Percentiles rank a stretch among this genome's conserved stretches.
Evolutionary conservation across 1,140 invertebrate genomes (phyloP).

Genomic region (Drosophila ficusphila): DNA sequence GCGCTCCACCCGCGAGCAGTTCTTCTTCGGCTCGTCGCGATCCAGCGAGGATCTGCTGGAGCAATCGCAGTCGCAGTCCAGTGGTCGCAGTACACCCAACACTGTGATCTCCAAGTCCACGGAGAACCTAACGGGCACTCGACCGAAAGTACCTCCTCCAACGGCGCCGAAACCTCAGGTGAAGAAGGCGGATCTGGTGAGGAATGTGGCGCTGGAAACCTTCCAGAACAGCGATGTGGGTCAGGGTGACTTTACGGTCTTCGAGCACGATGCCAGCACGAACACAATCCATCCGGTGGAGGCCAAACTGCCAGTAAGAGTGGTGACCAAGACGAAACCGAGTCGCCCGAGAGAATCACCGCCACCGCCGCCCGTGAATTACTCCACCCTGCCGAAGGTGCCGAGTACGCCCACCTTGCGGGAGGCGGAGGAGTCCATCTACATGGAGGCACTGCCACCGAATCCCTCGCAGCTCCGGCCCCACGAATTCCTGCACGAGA

Average conservation of each 20-base stretch:
- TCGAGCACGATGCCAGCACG: constrained; percentile 78
- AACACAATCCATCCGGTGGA: constrained; percentile 73
- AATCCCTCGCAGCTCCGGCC: constrained; percentile 60
- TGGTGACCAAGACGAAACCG: constrained; percentile 23
- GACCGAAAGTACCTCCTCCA: constrained; percentile 73
- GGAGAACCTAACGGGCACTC: constrained; percentile 67
- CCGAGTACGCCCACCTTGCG: constrained; percentile 14
- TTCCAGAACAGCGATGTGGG: constrained; percentile 79
- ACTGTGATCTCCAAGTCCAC: constrained; percentile 73
- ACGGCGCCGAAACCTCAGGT: constrained; percentile 75
- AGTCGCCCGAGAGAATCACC: constrained; percentile 68
- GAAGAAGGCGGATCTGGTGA: constrained; percentile 77
- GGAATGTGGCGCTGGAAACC: constrained; percentile 73
- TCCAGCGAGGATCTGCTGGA: constrained; percentile 78
- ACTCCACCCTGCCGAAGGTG: constrained; percentile 66
- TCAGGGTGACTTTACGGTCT: constrained; percentile 80
- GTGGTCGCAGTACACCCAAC: constrained; percentile 69
- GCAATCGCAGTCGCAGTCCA: constrained; percentile 66
- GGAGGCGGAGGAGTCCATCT: constrained; percentile 64
- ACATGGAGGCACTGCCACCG: constrained; percentile 72
- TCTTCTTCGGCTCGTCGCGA: constrained; percentile 69
- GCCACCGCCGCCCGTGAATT: constrained; percentile 81
- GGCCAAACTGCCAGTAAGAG: constrained; percentile 60
- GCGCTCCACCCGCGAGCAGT: constrained; percentile 60
- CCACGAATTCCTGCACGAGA: constrained; percentile 77